phyloP scores from a whole-genome alignment of 2,113 vertebrate genomes.

The Calidris pygmaea region DNA sequence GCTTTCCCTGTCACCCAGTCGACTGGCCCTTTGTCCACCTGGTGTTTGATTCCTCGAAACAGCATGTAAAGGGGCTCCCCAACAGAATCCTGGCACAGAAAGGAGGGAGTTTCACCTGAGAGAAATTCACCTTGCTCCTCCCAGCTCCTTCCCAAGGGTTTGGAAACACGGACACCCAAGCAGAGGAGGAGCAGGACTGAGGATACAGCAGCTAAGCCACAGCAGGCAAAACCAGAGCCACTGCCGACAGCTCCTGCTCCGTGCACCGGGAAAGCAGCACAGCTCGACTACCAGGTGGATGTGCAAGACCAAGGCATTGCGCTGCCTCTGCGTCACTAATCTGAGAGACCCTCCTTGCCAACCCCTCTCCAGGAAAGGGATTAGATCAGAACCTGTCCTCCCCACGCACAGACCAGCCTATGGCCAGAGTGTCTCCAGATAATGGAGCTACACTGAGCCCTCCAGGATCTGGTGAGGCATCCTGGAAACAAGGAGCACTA shows the following conservation, averaged over 20 bases:
- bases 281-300: neutral
- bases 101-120: neutral
- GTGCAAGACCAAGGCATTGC: neutral
- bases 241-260: neutral
- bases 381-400: neutral
- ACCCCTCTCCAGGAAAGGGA: neutral
- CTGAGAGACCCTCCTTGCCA: neutral
- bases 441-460: neutral
- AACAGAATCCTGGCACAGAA: conserved; percentile 84
- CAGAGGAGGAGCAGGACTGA: neutral
- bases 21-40: conserved; percentile 96
- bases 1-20: conserved; percentile 97
- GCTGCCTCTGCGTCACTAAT: neutral
- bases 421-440: neutral
- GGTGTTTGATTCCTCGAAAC: conserved; percentile 97
- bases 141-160: neutral
- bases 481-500: neutral
- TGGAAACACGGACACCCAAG: neutral
- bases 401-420: neutral
- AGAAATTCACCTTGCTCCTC: neutral
- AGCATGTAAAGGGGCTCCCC: conserved; percentile 97
- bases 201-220: neutral
- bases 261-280: fast-evolving
- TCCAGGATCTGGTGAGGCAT: neutral
- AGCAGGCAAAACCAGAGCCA: neutral